Evolutionary conservation across 2,797 vertebrate genomes (phyloP), one percentile per base, ranked within the genome.

Genomic region (Sarcophilus harrisii): DNA sequence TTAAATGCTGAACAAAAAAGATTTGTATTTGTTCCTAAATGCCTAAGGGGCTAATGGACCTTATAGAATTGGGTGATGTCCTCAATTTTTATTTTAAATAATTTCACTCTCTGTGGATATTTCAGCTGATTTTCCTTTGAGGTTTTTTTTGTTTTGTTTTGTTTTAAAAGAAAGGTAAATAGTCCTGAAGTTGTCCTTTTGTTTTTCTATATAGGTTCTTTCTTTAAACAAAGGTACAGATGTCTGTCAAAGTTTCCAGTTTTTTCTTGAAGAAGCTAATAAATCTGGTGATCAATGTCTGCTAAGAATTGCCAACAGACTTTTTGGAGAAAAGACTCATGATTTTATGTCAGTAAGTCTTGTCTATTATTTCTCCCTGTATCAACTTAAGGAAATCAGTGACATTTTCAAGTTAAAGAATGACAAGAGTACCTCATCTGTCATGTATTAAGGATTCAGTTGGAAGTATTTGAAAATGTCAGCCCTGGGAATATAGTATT

Each of bases 321-420:
- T 99, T 60, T 99, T 99, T 2, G 99, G 99, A 94, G 99, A 99
- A 57, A 96, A 98, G 96, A 98, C 99, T 90, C 99, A 98, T 98
- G 66, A 98, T 14, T 98, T 99, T 98, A 97, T 99, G 90, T 90
- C 98, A 49, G n/a, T 73, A 73, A 73, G 66, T 73, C n/a, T 66
- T 38, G n/a, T 73, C 66, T 73, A 9, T 73, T 38, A 73, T 38
- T 73, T 21, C 6, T 73, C 16, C n/a, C 6, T 73, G 5, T 73
- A 73, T 73, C 0, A 38, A 73, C 6, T 73, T 38, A 73, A 21
- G n/a, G 3, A 73, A 73, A 73, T 73, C 5, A 73, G 3, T 38
- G n/a, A 38, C 6, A 55, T 55, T 55, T 55, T 55, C 54, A 55
- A 0, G 9, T 55, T 55, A 55, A 9, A 55, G 54, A 55, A 55